A percentile compares a stretch with the other conserved stretches of the same genome.
phyloP scores from a whole-genome alignment of 1,140 invertebrate species.

The Dendrolimus punctatus region DNA sequence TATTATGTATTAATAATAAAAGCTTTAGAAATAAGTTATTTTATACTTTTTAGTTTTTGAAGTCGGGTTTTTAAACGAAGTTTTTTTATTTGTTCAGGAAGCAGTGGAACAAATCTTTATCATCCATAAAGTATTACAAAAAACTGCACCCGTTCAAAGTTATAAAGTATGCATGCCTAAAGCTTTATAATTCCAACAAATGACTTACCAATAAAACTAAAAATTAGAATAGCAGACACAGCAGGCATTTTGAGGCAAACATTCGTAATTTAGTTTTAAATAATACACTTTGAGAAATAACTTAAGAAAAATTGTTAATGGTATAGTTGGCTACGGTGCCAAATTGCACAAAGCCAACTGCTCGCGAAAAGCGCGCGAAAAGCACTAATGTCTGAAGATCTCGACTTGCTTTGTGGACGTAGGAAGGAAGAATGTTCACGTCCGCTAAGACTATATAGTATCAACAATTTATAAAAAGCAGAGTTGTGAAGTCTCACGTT shows the following conservation, averaged over 20 bases:
- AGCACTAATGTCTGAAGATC: conserved; percentile 28
- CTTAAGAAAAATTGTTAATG: too few species aligned
- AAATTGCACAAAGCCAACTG: conserved; percentile 28
- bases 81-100: too few species aligned
- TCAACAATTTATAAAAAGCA: conserved; percentile 3
- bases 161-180: background rate
- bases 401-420: conserved; percentile 19
- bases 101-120: too few species aligned
- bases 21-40: too few species aligned
- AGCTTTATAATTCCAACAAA: conserved; percentile 9
- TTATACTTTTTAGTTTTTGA: too few species aligned
- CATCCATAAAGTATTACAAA: too few species aligned
- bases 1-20: too few species aligned
- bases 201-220: conserved; percentile 35
- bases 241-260: conserved; percentile 36
- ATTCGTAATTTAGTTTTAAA: conserved; percentile 19
- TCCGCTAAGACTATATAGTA: conserved; percentile 24
- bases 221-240: conserved; percentile 24
- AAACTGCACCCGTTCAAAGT: background rate
- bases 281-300: too few species aligned
- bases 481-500: background rate
- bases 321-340: background rate
- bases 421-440: conserved; percentile 34
- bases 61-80: too few species aligned
- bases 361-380: conserved; percentile 44